Evolutionary conservation across 2,888 invertebrate species (phyloP).

Genomic region (Augiades crinisus): DNA sequence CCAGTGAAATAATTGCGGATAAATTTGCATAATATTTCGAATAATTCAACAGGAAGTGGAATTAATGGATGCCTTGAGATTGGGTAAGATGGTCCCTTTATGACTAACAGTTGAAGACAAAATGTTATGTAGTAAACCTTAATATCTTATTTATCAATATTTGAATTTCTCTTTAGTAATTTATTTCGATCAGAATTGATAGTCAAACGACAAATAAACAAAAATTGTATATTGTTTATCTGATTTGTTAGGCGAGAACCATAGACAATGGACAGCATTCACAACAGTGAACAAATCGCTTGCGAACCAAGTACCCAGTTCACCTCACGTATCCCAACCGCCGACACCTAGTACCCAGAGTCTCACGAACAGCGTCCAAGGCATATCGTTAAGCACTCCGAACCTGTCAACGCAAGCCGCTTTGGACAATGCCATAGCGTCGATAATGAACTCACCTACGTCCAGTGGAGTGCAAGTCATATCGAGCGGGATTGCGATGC

Average conservation of each 20-base stretch:
- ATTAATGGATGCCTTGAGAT: too few relatives aligned
- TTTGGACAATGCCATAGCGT: slow-evolving; percentile 67
- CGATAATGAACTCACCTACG: slow-evolving; percentile 67
- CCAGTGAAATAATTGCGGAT: too few relatives aligned
- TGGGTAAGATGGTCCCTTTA: too few relatives aligned
- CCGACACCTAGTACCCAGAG: slow-evolving; percentile 53
- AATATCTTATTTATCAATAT: too few relatives aligned
- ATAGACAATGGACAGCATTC: slow-evolving; percentile 68
- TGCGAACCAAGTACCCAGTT: slow-evolving; percentile 48
- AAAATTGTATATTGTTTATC: too few relatives aligned
- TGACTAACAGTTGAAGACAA: too few relatives aligned
- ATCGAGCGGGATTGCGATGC: slow-evolving; percentile 59
- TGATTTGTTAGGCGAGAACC: slow-evolving; percentile 64
- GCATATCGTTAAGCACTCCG: slow-evolving; percentile 61
- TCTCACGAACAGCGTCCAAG: slow-evolving; percentile 67
- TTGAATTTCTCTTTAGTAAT: too few relatives aligned
- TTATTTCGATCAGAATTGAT: too few relatives aligned
- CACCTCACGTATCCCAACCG: slow-evolving; percentile 50
- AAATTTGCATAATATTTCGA: too few relatives aligned
- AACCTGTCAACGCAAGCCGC: slow-evolving; percentile 60
- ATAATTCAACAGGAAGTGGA: too few relatives aligned
- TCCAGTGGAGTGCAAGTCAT: slow-evolving; percentile 62
- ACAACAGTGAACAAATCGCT: slow-evolving; percentile 53
- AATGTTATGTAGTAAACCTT: too few relatives aligned
- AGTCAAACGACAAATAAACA: too few relatives aligned